Base-by-base conservation (phyloP, 1,140 invertebrate species). In the Harlomillsia oculata region DNA sequence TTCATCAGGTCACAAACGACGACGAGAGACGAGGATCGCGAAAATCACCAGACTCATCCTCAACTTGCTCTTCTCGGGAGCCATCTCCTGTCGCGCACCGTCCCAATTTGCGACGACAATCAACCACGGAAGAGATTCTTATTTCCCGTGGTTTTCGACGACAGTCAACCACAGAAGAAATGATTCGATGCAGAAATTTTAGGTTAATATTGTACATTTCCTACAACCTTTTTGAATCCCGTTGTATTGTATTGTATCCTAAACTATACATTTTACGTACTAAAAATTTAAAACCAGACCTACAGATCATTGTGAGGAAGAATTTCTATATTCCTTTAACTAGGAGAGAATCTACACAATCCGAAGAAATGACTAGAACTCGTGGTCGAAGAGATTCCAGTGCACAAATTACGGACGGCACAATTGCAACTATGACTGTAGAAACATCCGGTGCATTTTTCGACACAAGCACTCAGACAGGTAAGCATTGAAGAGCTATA, bases 371-470 rank as follows among this genome's bases (percentile, higher is more conserved):
- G 63, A 65, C 70, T 18, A 68, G 77, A 69, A 85, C 83, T 64
- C 78, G 86, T 25, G 87, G 88, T 4, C 75, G 89, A 3, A 74
- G 88, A 21, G 87, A 92, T 69, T 91, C 88, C 1, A 83, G 83
- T 13, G 87, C 87, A 1, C 89, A 92, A 73, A 92, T 92, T 64
- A 84, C 85, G 21, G 88, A 92, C 67, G 89, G 89, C 5, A 91
- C 88, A n/a, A 81, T 91, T 51, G 87, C 84, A 6, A 87, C 87
- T 14, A 92, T 91, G 89, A 90, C 87, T 0, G 85, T 91, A 4
- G 88, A 92, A 70, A 91, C 87, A 1, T 87, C 87, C 1, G 89
- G 85, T 69, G 89, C 87, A 1, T 88, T 90, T 71, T 93, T 90
- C 68, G 89, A 93, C 72, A 89, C 85, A 54, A 89, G 87, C 69